A percentile compares a stretch with the other conserved stretches of the same genome.
Conservation (phyloP, 2,888 invertebrate genomes). For the Caenorhabditis becei region DNA sequence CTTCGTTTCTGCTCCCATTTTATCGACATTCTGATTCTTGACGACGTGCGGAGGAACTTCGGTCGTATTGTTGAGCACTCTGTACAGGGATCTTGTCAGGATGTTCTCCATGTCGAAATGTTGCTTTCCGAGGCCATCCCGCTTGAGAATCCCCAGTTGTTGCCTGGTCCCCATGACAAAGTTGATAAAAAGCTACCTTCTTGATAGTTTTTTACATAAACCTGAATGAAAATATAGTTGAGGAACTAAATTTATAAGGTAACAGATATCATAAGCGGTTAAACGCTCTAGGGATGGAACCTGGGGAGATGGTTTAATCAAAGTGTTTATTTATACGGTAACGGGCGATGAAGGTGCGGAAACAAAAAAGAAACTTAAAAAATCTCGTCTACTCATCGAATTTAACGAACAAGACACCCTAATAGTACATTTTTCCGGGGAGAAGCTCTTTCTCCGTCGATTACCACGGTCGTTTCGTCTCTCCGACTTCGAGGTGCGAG, state of each 20-base stretch:
- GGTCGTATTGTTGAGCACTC: conserved; percentile 47
- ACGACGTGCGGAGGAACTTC: conserved; percentile 29
- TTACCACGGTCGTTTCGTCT: conserved; percentile 76
- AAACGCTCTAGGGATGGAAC: too few species aligned
- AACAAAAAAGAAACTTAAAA: conserved; percentile 38
- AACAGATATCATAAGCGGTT: too few species aligned
- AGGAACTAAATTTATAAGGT: not conserved
- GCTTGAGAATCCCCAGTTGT: conserved; percentile 36
- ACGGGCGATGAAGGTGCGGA: conserved; percentile 16
- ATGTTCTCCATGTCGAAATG: conserved; percentile 62
- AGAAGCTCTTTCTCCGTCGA: conserved; percentile 1
- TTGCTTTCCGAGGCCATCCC: conserved; percentile 37
- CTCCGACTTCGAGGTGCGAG: conserved; percentile 75
- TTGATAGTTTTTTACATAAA: not conserved
- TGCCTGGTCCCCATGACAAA: conserved; percentile 35
- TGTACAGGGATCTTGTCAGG: conserved; percentile 57
- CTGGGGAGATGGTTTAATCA: too few species aligned
- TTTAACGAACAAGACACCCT: conserved; percentile 41
- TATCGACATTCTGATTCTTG: conserved; percentile 51
- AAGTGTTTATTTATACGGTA: conserved; percentile 31
- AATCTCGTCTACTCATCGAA: conserved; percentile 34
- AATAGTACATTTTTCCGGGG: conserved; percentile 34
- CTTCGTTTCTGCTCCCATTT: conserved; percentile 8
- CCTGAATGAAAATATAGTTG: not conserved
- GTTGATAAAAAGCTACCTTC: not conserved